Evolutionary conservation across 2,113 vertebrate species (phyloP).

Genomic region (Pipa parva): DNA sequence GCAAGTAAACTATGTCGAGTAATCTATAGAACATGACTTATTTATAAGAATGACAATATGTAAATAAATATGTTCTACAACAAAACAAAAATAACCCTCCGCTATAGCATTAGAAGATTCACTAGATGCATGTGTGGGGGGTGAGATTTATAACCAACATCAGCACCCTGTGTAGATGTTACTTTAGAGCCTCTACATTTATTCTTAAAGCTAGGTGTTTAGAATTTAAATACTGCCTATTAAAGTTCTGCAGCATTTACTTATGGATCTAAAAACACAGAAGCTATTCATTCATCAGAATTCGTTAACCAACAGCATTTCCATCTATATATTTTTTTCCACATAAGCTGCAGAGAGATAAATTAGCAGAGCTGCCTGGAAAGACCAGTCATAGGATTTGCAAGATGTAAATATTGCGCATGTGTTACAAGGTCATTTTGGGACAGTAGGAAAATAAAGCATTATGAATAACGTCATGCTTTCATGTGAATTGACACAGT

Average conservation of each 20-base stretch:
- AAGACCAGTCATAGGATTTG: constrained; percentile 15
- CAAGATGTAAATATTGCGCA: constrained; percentile 7
- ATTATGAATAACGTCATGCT: constrained; percentile 21
- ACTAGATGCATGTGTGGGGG: too few species aligned
- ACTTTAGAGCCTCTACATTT: too few species aligned
- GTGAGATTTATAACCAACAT: too few species aligned
- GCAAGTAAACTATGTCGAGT: too few species aligned
- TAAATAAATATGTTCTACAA: too few species aligned
- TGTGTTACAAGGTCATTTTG: constrained; percentile 16
- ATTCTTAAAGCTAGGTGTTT: too few species aligned
- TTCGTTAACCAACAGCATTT: not conserved
- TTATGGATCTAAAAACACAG: not conserved
- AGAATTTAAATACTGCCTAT: too few species aligned
- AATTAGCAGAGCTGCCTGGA: constrained; percentile 13
- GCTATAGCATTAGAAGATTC: too few species aligned
- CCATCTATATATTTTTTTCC: not conserved
- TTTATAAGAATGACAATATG: too few species aligned
- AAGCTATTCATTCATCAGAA: constrained; percentile 2
- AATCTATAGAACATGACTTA: too few species aligned
- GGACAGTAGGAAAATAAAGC: constrained; percentile 30
- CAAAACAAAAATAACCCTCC: too few species aligned
- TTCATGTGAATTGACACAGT: constrained; percentile 18
- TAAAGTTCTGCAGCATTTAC: not conserved
- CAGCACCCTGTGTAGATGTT: too few species aligned
- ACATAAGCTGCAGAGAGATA: not conserved